phyloP scores from a whole-genome alignment of 2,797 vertebrate genomes.

The Myiothlypis chrysogaster region DNA sequence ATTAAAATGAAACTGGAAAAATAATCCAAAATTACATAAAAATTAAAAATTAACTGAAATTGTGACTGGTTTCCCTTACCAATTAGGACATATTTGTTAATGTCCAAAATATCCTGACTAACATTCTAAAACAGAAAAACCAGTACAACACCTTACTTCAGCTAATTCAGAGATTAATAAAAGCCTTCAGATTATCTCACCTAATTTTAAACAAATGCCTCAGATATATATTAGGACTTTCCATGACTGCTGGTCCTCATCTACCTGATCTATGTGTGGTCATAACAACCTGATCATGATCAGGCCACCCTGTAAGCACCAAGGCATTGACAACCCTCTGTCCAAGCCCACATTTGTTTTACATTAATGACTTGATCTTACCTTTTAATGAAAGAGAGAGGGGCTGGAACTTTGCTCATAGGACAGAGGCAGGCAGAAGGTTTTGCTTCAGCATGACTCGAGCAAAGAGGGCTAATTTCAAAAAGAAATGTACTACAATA shows the following conservation, averaged over 20 bases:
- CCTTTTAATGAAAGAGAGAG: not conserved
- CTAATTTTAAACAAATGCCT: not conserved
- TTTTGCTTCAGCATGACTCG: not conserved
- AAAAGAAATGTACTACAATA: not conserved
- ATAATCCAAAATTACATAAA: not conserved
- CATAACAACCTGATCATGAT: not conserved
- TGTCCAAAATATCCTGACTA: not conserved
- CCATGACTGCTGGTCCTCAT: not conserved
- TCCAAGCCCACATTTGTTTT: not conserved
- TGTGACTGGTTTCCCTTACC: not conserved
- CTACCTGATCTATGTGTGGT: not conserved
- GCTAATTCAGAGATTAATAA: not conserved
- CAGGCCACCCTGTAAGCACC: not conserved
- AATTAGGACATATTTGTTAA: not conserved
- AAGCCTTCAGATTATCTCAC: not conserved
- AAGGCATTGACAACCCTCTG: not conserved
- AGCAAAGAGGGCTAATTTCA: not conserved
- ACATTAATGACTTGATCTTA: rapidly evolving
- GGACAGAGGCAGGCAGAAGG: not conserved
- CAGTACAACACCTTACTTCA: not conserved
- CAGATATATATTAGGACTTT: not conserved
- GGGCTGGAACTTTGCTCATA: not conserved
- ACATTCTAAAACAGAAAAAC: not conserved
- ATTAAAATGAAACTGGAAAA: not conserved
- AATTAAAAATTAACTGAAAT: not conserved